Evolutionary conservation across 2,888 invertebrate species (phyloP).

Genomic region (Mythimna loreyi): DNA sequence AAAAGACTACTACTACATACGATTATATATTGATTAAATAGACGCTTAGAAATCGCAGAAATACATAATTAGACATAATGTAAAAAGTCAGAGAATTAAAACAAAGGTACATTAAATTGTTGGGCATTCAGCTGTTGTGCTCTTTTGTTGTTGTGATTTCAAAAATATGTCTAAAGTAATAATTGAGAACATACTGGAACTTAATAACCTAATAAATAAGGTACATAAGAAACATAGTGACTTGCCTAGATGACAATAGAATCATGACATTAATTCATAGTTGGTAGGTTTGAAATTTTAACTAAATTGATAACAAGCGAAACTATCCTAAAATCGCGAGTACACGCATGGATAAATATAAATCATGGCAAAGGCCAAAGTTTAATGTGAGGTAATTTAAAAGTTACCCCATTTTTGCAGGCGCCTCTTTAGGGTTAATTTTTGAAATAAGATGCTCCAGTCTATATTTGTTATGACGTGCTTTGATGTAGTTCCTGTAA

Average conservation of each 20-base stretch:
- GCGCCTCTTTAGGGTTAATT: slow-evolving; percentile 11
- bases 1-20: not conserved
- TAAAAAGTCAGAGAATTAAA: not conserved
- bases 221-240: not conserved
- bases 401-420: not conserved
- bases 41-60: slow-evolving; percentile 4
- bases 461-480: not conserved
- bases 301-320: not conserved
- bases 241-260: no score
- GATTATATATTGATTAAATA: slow-evolving; percentile 3
- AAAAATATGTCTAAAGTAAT: not conserved
- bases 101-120: not conserved
- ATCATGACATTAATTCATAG: no score
- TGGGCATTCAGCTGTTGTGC: not conserved
- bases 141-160: not conserved
- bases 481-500: not conserved
- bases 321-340: not conserved
- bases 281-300: not conserved
- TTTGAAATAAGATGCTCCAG: not conserved
- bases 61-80: not conserved
- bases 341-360: not conserved
- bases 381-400: not conserved
- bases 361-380: not conserved
- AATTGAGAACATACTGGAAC: not conserved
- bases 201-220: not conserved